Base-by-base conservation (phyloP, 2,113 vertebrate genomes). In the Prunella fulvescens region DNA sequence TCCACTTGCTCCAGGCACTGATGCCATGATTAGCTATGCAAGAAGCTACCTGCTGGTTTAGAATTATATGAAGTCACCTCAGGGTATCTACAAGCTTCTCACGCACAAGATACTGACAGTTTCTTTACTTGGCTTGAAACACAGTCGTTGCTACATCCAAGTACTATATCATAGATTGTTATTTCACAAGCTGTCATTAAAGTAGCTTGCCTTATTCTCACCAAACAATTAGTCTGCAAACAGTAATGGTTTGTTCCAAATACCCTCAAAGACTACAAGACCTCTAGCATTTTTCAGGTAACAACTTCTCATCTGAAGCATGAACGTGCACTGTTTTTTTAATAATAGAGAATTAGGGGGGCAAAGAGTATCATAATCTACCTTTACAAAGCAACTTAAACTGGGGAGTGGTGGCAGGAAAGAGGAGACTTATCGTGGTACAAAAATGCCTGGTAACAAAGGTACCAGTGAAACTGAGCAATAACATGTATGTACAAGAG, bases 1-100 rank as follows among this genome's bases (percentile, higher is more conserved):
- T 98, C 97, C 97, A 97, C 96, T 98, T 91, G 98, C 98, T 97
- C 80, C 73, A 54, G 98, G 98, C 98, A n/a, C 92, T 96, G 98
- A 98, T 98, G 97, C 97, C 97, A 98, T 81, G 98, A 98, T 98
- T 98, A 98, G 96, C 97, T 97, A 97, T 97, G 97, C 98, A 98
- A 98, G 98, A 98, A 98, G 97, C 98, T 98, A 98, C 98, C 98
- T 98, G 98, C 97, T 98, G 96, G 96, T 98, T 98, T 96, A 96
- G 97, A 98, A 97, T 98, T 98, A 97, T 97, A 97, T 96, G 96
- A 98, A 98, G 97, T 98, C 97, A 97, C 98, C 98, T 97, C 97
- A 77, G 98, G 98, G 97, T 96, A 98, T 98, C 97, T 97, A 96
- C 96, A 95, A 97, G 97, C 98, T 98, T 98, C 98, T 98, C 98